Evolutionary conservation across 2,888 invertebrate species (phyloP), one percentile per base, ranked within the genome.

Genomic region (Margaritifera margaritifera): DNA sequence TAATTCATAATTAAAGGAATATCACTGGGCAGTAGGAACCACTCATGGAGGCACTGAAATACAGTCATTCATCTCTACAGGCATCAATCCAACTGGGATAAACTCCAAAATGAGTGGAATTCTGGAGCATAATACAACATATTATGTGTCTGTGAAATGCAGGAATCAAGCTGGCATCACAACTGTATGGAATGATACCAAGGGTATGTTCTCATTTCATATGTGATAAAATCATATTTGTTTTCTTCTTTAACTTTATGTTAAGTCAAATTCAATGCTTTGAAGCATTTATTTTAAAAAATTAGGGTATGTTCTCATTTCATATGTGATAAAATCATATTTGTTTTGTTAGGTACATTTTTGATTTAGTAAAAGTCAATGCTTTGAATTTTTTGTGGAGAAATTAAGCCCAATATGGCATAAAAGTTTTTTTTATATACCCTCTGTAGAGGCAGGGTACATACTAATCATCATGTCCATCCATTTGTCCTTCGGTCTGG

Each of bases 21-120:
- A 83, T 62, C 51, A 64, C n/a, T 84, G 84, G 84, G 79, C 80
- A 4, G 83, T 84, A 15, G 83, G 83, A 24, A 74, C 74, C 24
- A 66, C 62, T 22, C 60, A 71, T 57, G 81, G 80, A 20, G 74
- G 68, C 20, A 52, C 65, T 24, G 80, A 83, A 11, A 42, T 83
- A 27, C 82, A 82, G 68, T 50, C 58, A 6, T 82, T 64, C 54
- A 67, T 68, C 20, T 80, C 81, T 15, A 73, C 74, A 31, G 80
- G 79, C 18, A 64, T 55, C 3, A 68, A 72, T 53, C 68, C 75
- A 11, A 61, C 73, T 0, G 82, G 79, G 20, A 72, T 62, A 0
- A 83, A 83, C 63, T 58, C 53, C 22, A 68, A 74, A 6, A 64
- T 83, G 19, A 69, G 63, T 20, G 76, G 78, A 8, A 58, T 78